Base-by-base conservation (phyloP, 2,797 vertebrate genomes). In the Melanotaenia maccullochi region DNA sequence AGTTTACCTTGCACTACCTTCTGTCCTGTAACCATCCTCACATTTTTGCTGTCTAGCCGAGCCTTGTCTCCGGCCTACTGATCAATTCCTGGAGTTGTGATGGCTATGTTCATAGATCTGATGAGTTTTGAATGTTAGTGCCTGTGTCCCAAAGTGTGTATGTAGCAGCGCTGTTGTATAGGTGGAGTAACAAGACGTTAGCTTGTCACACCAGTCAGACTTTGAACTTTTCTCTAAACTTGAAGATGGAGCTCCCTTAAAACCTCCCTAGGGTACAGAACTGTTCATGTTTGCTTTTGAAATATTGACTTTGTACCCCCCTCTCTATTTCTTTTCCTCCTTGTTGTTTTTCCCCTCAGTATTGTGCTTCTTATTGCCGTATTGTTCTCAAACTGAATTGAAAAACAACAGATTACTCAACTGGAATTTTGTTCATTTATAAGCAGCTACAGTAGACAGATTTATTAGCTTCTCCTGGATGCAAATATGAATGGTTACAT, bases 161-260 rank as follows among this genome's bases (percentile, higher is more conserved):
- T 86, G 89, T 90, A 91, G 91, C 89, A 87, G 86, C 87, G 83
- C 84, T 91, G 84, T 51, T 90, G 75, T 72, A 81, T 76, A 82
- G 65, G 49, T 75, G 74, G 72, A 75, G 66, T 82, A 71, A 78
- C 63, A 59, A 78, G 64, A 85, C 1, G 5, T 76, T 74, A 61
- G 67, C 67, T 72, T 77, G 78, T 78, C 84, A 68, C 67, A 79
- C 60, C 65, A 79, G 59, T 82, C n/a, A 0, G 63, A 81, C 60
- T 68, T 80, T 0, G 0, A 77, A 54, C 68, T 81, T 82, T 63
- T 83, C 35, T 81, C 38, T 81, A 56, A 40, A 56, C 62, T 60
- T 75, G 62, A 78, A 83, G 51, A 67, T 36, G 66, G 71, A 71
- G 68, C 73, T 85, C 69, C 68, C 64, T 67, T 58, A 32, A 42